These are phyloP conservation scores for Rhogogaster chlorosoma DNA, from an alignment of 2,888 invertebrate genomes.

Conservation along the genomic window DNA sequence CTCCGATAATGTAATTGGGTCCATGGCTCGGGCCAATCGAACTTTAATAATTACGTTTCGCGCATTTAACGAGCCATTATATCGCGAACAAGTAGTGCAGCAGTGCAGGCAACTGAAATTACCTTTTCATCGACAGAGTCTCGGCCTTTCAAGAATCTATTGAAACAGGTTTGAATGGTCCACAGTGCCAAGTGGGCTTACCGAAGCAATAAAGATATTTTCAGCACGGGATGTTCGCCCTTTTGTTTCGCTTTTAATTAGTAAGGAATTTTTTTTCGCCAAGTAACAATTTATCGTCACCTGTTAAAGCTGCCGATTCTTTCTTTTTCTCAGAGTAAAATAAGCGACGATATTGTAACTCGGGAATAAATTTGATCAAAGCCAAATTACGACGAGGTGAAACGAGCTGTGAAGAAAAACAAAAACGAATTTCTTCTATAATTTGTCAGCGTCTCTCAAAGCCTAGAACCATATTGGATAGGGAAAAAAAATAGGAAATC, in stretches of 20 bases:
- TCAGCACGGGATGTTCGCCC: not conserved
- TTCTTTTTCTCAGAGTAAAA: no score
- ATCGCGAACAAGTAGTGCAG: not conserved
- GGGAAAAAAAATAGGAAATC: not conserved
- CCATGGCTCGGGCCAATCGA: not conserved
- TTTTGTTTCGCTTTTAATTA: not conserved
- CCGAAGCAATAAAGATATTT: not conserved
- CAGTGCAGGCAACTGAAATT: not conserved
- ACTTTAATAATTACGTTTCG: conserved; percentile 7
- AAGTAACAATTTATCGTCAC: not conserved
- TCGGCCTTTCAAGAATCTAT: not conserved
- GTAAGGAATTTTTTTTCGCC: not conserved
- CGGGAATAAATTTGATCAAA: no score
- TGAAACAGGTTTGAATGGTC: not conserved
- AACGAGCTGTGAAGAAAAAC: no score
- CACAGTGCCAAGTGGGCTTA: not conserved
- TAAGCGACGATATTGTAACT: no score
- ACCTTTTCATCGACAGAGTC: not conserved
- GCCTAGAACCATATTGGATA: no score
- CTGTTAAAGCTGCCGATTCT: no score
- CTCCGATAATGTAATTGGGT: not conserved
- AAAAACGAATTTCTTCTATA: no score
- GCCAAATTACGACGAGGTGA: no score
- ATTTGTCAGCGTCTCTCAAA: no score
- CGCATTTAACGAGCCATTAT: not conserved